These are phyloP conservation scores for Illadopsis cleaveri DNA, from an alignment of 2,113 vertebrate species.

Conservation along the genomic window DNA sequence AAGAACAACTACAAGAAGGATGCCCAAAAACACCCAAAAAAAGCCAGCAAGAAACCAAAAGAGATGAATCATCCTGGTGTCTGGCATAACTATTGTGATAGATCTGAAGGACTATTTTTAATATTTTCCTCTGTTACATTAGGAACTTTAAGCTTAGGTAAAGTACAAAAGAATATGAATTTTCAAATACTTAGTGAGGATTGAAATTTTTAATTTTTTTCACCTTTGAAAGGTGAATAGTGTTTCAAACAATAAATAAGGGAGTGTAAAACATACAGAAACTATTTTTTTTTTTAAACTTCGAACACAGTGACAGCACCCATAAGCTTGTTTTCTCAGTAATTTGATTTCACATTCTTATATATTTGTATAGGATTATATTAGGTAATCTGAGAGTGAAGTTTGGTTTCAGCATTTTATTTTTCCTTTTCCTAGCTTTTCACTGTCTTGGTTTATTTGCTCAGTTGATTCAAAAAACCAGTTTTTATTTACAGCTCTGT, in stretches of 20 bases:
- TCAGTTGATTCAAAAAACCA: neutral
- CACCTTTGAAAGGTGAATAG: neutral
- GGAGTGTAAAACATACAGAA: neutral
- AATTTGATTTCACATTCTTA: neutral
- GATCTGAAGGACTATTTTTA: neutral
- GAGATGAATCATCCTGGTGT: neutral
- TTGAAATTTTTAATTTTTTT: neutral
- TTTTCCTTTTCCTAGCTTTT: neutral
- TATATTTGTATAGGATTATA: neutral
- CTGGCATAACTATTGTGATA: neutral
- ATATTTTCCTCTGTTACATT: neutral
- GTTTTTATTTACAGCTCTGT: neutral
- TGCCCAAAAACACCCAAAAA: accelerated
- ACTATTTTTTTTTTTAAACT: neutral
- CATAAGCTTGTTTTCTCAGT: neutral
- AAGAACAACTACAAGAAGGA: neutral
- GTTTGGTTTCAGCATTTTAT: neutral
- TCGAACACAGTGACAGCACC: neutral
- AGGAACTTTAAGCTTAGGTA: neutral
- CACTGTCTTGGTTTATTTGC: neutral
- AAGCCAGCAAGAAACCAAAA: neutral
- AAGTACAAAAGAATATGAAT: neutral
- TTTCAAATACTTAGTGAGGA: neutral
- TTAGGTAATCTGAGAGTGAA: neutral
- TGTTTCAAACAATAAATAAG: neutral